phyloP scores from a whole-genome alignment of 1,140 invertebrate genomes.

The Hormaphis cornu region DNA sequence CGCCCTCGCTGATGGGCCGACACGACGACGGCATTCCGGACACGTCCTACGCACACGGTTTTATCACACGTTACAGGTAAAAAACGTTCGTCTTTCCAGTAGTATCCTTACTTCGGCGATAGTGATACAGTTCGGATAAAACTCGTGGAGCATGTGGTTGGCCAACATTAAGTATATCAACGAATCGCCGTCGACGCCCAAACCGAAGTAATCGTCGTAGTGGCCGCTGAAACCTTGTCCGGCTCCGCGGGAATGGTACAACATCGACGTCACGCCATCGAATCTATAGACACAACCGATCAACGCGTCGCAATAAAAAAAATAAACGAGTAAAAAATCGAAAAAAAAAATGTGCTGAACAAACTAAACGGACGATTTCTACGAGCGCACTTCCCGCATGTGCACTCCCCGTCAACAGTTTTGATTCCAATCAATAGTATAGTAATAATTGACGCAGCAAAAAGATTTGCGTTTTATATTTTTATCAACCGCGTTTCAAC shows the following conservation, averaged over 20 bases:
- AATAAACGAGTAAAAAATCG: too few species aligned
- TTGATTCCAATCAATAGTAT: too few species aligned
- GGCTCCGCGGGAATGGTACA: conserved; percentile 93
- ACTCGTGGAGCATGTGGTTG: conserved; percentile 83
- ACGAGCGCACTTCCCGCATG: too few species aligned
- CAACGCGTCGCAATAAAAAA: too few species aligned
- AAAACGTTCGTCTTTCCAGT: too few species aligned
- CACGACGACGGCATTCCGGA: conserved; percentile 97
- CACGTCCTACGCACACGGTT: conserved; percentile 61
- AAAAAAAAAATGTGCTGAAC: too few species aligned
- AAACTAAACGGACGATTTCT: too few species aligned
- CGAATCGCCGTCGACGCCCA: conserved; percentile 94
- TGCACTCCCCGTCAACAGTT: too few species aligned
- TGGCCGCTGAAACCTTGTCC: conserved; percentile 86
- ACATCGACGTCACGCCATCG: conserved; percentile 98
- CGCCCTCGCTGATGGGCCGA: conserved; percentile 84
- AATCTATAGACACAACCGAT: too few species aligned
- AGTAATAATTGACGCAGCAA: too few species aligned
- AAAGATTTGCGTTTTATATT: too few species aligned
- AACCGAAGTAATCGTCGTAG: conserved; percentile 95
- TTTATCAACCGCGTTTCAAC: too few species aligned
- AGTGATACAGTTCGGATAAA: conserved; percentile 76
- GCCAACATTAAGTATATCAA: conserved; percentile 89
- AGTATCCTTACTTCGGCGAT: conserved; percentile 73
- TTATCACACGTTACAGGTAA: not conserved